phyloP scores from a whole-genome alignment of 2,113 vertebrate species.

The Protobothrops flavoviridis region DNA sequence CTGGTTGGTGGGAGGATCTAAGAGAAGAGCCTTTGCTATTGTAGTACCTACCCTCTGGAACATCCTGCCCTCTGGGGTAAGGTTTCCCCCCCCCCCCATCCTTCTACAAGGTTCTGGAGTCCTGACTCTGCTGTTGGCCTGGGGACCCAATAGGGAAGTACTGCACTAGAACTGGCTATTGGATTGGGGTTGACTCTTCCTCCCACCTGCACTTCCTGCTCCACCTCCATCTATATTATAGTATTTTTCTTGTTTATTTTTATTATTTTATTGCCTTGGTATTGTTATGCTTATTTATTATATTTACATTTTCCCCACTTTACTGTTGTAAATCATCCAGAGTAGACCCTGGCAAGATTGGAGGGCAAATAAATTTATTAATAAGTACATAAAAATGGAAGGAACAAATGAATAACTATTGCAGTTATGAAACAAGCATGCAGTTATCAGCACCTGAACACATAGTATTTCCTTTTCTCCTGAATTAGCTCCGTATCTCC shows the following conservation, averaged over 20 bases:
- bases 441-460: not conserved
- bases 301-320: not conserved
- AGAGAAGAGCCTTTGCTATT: too few species aligned
- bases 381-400: not conserved
- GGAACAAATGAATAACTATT: not conserved
- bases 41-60: too few species aligned
- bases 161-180: not conserved
- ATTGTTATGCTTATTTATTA: not conserved
- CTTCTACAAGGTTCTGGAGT: not conserved
- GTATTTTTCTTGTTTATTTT: not conserved
- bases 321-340: not conserved
- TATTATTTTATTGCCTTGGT: not conserved
- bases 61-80: too few species aligned
- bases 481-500: not conserved
- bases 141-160: not conserved
- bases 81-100: too few species aligned
- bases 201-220: not conserved
- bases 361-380: not conserved
- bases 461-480: not conserved
- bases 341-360: too few species aligned
- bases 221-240: not conserved
- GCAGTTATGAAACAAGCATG: not conserved
- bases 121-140: not conserved
- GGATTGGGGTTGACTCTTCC: not conserved
- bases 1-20: too few species aligned